These are phyloP conservation scores for Gryllus bimaculatus DNA, from an alignment of 1,140 invertebrate species.

Conservation along the genomic window DNA sequence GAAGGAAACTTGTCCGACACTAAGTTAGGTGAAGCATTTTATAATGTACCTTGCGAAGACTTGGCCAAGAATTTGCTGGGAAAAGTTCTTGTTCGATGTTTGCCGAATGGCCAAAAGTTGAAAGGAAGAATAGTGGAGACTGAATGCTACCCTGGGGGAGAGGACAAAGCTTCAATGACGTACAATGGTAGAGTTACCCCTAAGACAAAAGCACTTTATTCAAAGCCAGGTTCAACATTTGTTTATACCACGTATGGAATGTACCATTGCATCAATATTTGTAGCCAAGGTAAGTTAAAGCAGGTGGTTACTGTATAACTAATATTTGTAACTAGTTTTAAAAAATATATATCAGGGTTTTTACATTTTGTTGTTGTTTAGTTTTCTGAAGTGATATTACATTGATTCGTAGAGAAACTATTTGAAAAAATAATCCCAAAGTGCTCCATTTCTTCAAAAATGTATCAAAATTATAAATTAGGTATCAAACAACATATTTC, in stretches of 20 bases:
- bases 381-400: too few relatives aligned
- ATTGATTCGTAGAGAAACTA: too few relatives aligned
- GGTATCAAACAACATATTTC: too few relatives aligned
- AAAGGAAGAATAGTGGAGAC: slow-evolving; percentile 68
- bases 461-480: too few relatives aligned
- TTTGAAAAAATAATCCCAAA: too few relatives aligned
- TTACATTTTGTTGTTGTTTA: too few relatives aligned
- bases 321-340: too few relatives aligned
- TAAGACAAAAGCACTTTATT: slow-evolving; percentile 67
- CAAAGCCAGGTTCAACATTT: slow-evolving; percentile 67
- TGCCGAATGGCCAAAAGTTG: slow-evolving; percentile 43
- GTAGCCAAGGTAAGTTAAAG: slow-evolving; percentile 49
- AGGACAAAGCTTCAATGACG: slow-evolving; percentile 64
- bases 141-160: slow-evolving; percentile 60
- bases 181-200: slow-evolving; percentile 54
- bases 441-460: too few relatives aligned
- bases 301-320: neutral
- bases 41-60: slow-evolving; percentile 35
- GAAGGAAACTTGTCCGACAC: neutral
- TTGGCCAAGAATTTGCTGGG: slow-evolving; percentile 54
- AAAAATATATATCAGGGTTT: too few relatives aligned
- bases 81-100: slow-evolving; percentile 49
- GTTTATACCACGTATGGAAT: slow-evolving; percentile 76
- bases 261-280: slow-evolving; percentile 76
- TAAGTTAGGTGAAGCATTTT: slow-evolving; percentile 31